Evolutionary conservation across 2,113 vertebrate genomes (phyloP), one percentile per base, ranked within the genome.

Genomic region (Silurus glanis): DNA sequence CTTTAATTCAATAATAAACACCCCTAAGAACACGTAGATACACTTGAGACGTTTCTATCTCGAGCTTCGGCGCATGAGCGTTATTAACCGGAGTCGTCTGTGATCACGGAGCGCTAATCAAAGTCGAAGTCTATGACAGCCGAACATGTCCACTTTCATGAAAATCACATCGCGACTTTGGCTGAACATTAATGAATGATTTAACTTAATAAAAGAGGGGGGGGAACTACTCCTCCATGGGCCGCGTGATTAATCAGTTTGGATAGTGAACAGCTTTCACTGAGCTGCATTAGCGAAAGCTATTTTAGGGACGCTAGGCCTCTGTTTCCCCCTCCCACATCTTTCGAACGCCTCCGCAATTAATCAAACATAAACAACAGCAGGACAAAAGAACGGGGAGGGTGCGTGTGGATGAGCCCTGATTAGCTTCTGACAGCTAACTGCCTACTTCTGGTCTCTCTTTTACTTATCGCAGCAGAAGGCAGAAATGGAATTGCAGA

Each of bases 321-420:
- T 74, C 23, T 61, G 47, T 47, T 62, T 67, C 13, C 55, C 61
- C 62, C 61, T 55, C 61, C 16, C 74, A 59, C 79, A 2, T 21
- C 37, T 80, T 37, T 83, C 71, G 25, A 86, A 87, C 72, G 85
- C 89, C 87, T 87, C 80, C 81, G 37, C 89, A 89, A 88, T 91
- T 91, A 90, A 91, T 91, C 83, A 89, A 76, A 85, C 69, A 67
- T 82, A 90, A 90, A 90, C 87, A 88, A 90, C 90, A 86, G 89
- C 85, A 89, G 90, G 86, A 86, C 81, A 83, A 83, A 79, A 58
- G 76, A 72, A 82, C 80, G 64, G 59, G 78, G 83, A 81, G 72
- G 85, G 78, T 17, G 67, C 49, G 16, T 80, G 83, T 71, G 82
- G 85, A 80, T 82, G 85, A 85, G 53, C 58, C 74, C 78, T 89